These are phyloP conservation scores for Helleia helle DNA, from an alignment of 2,888 invertebrate species.

Conservation along the genomic window DNA sequence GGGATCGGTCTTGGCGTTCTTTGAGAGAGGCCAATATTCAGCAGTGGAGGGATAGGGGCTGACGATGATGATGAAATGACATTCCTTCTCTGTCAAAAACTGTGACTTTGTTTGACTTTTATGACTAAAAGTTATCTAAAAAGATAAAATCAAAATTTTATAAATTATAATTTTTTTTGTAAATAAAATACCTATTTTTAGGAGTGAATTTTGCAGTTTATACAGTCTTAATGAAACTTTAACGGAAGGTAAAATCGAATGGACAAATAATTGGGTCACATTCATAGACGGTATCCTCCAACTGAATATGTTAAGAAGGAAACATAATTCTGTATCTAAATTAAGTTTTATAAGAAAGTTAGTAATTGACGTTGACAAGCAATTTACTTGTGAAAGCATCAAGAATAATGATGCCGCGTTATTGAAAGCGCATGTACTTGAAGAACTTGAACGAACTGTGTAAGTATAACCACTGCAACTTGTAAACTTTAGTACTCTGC, in stretches of 20 bases:
- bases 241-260: slow-evolving; percentile 53
- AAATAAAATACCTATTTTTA: too few species aligned
- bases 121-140: too few species aligned
- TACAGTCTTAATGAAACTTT: slow-evolving; percentile 27
- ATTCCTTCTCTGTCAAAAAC: too few species aligned
- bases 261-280: slow-evolving; percentile 86
- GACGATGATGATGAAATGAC: too few species aligned
- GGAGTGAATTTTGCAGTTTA: slow-evolving; percentile 37
- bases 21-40: too few species aligned
- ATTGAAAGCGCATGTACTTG: slow-evolving; percentile 24
- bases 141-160: background rate
- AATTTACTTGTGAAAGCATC: slow-evolving; percentile 15
- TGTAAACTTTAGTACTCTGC: too few species aligned
- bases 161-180: too few species aligned
- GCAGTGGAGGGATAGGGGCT: too few species aligned
- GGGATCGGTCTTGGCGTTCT: too few species aligned
- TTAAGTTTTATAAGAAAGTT: slow-evolving; percentile 60
- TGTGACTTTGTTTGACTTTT: too few species aligned
- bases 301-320: slow-evolving; percentile 76
- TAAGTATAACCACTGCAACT: slow-evolving; percentile 10
- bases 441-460: slow-evolving; percentile 27
- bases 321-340: slow-evolving; percentile 74
- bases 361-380: slow-evolving; percentile 29
- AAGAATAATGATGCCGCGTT: slow-evolving; percentile 14
- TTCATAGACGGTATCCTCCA: slow-evolving; percentile 89